Percentiles rank a stretch among this genome's conserved stretches.
These are phyloP conservation scores for Furcifer pardalis DNA, from an alignment of 2,797 vertebrate genomes.

Conservation along the genomic window DNA sequence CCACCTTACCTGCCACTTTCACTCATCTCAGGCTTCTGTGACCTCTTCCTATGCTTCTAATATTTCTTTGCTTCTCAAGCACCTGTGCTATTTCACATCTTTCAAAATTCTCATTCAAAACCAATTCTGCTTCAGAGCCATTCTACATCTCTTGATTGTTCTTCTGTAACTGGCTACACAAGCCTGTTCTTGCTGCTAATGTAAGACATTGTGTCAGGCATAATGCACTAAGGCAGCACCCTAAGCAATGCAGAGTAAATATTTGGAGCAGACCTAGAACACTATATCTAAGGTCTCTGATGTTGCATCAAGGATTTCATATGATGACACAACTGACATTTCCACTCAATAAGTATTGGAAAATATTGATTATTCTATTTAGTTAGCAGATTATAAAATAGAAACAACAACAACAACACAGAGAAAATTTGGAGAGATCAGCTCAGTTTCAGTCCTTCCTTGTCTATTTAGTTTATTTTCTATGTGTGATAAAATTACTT, in stretches of 20 bases:
- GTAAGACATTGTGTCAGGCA: background rate
- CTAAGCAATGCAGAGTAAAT: background rate
- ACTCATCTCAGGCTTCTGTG: background rate
- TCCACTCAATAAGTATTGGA: background rate
- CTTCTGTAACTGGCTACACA: background rate
- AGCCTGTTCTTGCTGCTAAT: background rate
- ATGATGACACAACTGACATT: background rate
- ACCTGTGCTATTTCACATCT: background rate
- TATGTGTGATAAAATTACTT: no score
- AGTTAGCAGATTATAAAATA: no score
- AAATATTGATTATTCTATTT: no score
- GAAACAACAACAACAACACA: no score
- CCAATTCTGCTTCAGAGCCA: background rate
- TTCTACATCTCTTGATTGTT: background rate
- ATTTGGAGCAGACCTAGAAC: background rate
- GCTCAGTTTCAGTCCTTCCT: no score
- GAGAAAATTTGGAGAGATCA: no score
- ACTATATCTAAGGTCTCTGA: background rate
- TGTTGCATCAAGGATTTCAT: background rate
- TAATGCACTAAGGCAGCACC: background rate
- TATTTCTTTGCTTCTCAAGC: constrained; percentile 1
- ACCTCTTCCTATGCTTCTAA: background rate
- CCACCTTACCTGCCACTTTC: background rate
- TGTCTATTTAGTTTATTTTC: no score
- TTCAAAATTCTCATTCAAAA: background rate